A percentile compares a stretch with the other conserved stretches of the same genome.
phyloP scores from a whole-genome alignment of 2,888 invertebrate genomes.

The Aphidius colemani region DNA sequence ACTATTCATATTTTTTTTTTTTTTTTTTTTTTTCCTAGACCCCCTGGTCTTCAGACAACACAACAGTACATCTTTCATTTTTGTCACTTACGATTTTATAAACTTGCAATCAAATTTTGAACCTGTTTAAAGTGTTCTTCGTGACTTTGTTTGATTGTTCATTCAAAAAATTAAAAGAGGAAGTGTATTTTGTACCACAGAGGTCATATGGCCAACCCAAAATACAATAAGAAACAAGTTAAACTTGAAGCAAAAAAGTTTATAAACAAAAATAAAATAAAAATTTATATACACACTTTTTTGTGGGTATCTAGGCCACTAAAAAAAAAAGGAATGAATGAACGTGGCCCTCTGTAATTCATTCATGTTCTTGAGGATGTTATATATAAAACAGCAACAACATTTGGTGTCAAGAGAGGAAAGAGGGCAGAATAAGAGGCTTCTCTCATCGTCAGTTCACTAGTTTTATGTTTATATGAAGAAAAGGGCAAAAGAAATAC shows the following conservation, averaged over 20 bases:
- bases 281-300: constrained; percentile 44
- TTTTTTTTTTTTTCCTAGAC: too few relatives aligned
- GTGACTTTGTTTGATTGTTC: too few relatives aligned
- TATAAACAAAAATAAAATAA: background rate
- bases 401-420: constrained; percentile 31
- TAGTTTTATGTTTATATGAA: too few relatives aligned
- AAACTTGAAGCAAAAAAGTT: background rate
- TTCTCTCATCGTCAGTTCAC: constrained; percentile 8
- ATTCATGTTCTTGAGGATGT: constrained; percentile 55
- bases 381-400: constrained; percentile 33
- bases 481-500: too few relatives aligned
- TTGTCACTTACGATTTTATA: too few relatives aligned
- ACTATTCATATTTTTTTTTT: constrained; percentile 4
- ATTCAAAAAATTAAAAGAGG: too few relatives aligned
- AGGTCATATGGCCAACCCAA: background rate
- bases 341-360: constrained; percentile 57
- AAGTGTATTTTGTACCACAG: constrained; percentile 2
- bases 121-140: too few relatives aligned
- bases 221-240: background rate
- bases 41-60: too few relatives aligned
- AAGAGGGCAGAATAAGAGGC: constrained; percentile 25
- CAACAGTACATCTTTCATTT: too few relatives aligned
- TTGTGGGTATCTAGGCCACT: constrained; percentile 57
- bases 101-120: too few relatives aligned
- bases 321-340: constrained; percentile 56